Base-by-base conservation (phyloP, 2,113 vertebrate genomes). In the Tympanuchus pallidicinctus region DNA sequence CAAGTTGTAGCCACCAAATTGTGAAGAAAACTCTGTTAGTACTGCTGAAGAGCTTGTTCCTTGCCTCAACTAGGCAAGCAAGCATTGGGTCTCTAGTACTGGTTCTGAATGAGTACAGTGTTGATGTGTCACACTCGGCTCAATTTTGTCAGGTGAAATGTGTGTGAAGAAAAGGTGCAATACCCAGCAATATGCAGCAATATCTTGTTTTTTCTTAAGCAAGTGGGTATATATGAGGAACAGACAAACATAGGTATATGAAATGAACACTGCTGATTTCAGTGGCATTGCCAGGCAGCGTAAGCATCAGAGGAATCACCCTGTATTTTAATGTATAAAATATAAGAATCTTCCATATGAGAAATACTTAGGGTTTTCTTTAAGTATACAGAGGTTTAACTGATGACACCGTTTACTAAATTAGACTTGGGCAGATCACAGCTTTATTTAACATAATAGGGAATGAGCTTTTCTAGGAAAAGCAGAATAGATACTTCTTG, bases 221-320 rank as follows among this genome's bases (percentile, higher is more conserved):
- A 45, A n/a, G 42, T 34, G 16, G 67, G n/a, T 12, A 20, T 30
- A 1, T 2, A 5, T 1, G 36, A 85, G 21, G 43, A 81, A 5
- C 2, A 0, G 19, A 8, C 6, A 5, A 42, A 6, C 34, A 4
- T 4, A n/a, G 14, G 17, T 43, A 6, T 1, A 3, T 27, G 4
- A 10, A 42, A 72, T 34, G 38, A 77, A 34, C 8, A 21, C 10
- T 52, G 69, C n/a, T 48, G 45, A 7, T 75, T 3, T 11, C 36
- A 8, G 1, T n/a, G 63, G 38, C 63, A 5, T 14, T 36, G 24
- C 57, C 43, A 47, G 43, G 57, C 42, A 36, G 43, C 30, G n/a
- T 13, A 69, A 57, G 45, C 11, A 18, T 36, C 42, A n/a, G 13
- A 34, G 7, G 76, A 50, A 42, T 82, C 24, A 60, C 43, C 32